These are phyloP conservation scores for Phylloscopus trochiloides DNA, from an alignment of 2,113 vertebrate species.

Conservation along the genomic window DNA sequence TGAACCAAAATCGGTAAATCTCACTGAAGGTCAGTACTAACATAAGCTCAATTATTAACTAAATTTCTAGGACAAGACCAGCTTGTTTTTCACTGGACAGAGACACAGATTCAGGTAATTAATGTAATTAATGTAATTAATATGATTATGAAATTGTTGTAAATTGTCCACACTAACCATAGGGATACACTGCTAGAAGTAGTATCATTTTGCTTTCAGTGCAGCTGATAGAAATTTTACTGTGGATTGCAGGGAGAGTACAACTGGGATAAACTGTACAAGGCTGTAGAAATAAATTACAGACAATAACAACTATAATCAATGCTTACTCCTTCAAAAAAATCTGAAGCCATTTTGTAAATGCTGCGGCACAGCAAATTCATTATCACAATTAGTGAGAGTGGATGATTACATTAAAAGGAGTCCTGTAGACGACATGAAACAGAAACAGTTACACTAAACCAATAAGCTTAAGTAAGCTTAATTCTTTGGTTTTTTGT, in stretches of 20 bases:
- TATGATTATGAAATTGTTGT: neutral
- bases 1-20: neutral
- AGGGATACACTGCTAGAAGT: neutral
- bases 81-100: neutral
- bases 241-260: neutral
- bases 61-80: neutral
- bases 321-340: neutral
- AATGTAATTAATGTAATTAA: neutral
- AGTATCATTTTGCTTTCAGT: neutral
- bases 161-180: neutral
- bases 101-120: neutral
- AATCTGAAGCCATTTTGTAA: neutral
- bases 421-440: neutral
- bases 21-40: neutral
- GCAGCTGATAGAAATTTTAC: neutral
- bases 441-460: neutral
- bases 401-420: neutral
- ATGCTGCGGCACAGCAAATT: neutral
- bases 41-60: neutral
- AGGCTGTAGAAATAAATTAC: neutral
- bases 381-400: neutral
- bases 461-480: neutral
- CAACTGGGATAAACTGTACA: neutral
- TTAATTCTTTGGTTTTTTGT: neutral
- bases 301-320: neutral